Conservation (phyloP, 2,797 vertebrate genomes). For the Australoheros facetus region DNA sequence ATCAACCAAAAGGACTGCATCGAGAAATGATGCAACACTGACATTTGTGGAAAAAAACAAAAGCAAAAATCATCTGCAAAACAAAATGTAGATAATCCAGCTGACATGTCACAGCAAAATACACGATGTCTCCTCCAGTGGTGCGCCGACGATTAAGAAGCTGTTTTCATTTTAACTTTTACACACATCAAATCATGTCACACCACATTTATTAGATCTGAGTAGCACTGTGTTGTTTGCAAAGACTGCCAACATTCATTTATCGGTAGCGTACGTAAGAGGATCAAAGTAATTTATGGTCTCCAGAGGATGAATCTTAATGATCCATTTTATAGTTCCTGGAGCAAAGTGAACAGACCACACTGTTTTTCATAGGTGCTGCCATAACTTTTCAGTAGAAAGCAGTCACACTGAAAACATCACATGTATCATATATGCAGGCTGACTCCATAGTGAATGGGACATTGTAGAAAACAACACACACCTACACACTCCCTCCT, state of each 20-base stretch:
- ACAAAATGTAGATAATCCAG: too few species aligned
- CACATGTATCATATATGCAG: background rate
- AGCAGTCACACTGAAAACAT: background rate
- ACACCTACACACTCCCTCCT: too few species aligned
- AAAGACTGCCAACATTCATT: background rate
- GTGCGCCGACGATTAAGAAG: too few species aligned
- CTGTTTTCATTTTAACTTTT: background rate
- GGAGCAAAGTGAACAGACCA: background rate
- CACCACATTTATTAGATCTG: background rate
- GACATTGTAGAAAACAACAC: background rate
- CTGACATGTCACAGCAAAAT: background rate
- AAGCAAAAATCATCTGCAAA: too few species aligned
- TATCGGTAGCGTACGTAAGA: background rate
- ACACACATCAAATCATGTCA: background rate
- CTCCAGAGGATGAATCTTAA: background rate
- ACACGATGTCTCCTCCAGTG: background rate
- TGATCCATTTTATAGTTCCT: background rate
- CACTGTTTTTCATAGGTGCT: background rate
- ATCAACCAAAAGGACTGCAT: too few species aligned
- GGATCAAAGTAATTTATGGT: background rate
- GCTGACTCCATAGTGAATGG: accelerated
- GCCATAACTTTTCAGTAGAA: background rate
- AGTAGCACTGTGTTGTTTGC: background rate
- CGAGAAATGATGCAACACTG: too few species aligned
- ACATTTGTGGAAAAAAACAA: too few species aligned